Evolutionary conservation across 2,888 invertebrate genomes (phyloP), one percentile per base, ranked within the genome.

Genomic region (Andrena chrysosceles): DNA sequence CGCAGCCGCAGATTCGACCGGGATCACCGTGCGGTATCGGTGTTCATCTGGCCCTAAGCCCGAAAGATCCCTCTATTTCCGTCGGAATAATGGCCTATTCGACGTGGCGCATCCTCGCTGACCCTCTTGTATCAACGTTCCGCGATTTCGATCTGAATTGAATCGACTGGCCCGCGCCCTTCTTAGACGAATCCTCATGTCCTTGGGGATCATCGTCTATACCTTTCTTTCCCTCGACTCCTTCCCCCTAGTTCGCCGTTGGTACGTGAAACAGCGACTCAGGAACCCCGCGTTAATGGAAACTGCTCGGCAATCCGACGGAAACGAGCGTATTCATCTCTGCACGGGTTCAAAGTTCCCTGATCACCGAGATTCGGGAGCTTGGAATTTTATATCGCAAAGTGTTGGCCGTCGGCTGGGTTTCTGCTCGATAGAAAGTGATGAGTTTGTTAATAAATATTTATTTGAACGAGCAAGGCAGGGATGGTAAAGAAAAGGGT

Each of bases 81-180:
- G 48, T 75, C 84, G 73, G 85, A 88, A 88, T 88, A 88, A 87
- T 86, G 80, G 85, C 56, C 82, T 82, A 79, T 86, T 86, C 79
- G 64, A 56, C 16, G 73, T 70, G 78, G 81, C 74, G 79, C 86
- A 81, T 59, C 76, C 42, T 20, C 49, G 69, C 63, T 79, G 68
- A 78, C 74, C 79, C 66, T 23, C 77, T 75, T 72, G 87, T 78
- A 78, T 81, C 83, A 74, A 68, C 79, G 73, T 78, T 49, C 33
- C 69, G 48, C 71, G 86, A 88, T 87, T 85, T 68, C 60, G 70
- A 87, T 88, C 87, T 85, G 87, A 88, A 81, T 88, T 77, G 80
- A 82, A 86, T 83, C 80, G 83, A 76, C 79, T 62, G 67, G 56
- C 67, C 72, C 42, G 42, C 42, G 42, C 16, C 42, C 16, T 42